These are phyloP conservation scores for Felis chaus DNA, from an alignment of 2,113 vertebrate genomes.

Conservation along the genomic window DNA sequence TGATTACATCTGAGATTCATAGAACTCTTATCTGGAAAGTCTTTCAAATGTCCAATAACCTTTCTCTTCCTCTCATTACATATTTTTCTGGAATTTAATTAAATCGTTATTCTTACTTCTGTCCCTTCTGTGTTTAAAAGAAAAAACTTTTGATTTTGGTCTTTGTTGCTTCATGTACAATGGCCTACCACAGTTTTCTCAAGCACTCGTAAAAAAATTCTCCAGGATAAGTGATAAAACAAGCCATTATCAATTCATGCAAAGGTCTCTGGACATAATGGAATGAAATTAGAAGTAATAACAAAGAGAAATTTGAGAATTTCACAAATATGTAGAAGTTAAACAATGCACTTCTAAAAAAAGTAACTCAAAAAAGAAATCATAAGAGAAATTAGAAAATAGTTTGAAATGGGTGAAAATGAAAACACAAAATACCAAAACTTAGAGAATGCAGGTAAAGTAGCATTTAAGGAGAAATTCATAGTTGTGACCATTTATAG, in stretches of 20 bases:
- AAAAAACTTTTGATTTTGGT: neutral
- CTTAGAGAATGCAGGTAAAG: neutral
- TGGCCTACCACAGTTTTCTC: neutral
- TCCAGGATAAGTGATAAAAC: neutral
- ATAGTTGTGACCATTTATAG: neutral
- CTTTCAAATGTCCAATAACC: neutral
- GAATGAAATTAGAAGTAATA: neutral
- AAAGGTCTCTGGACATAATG: neutral
- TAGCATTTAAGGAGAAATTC: neutral
- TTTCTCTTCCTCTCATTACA: neutral
- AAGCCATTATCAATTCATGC: neutral
- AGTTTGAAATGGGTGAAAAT: neutral
- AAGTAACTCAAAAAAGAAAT: neutral
- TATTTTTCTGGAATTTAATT: neutral
- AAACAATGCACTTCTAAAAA: neutral
- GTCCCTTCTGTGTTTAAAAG: neutral
- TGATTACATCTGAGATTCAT: neutral
- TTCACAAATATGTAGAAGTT: neutral
- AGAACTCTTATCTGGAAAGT: neutral
- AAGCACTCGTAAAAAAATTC: neutral
- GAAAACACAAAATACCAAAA: neutral
- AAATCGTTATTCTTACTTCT: neutral
- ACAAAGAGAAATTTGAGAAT: neutral
- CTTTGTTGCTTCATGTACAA: neutral
- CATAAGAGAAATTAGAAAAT: neutral